Evolutionary conservation across 2,888 invertebrate species (phyloP).

Genomic region (Netelia inedita): DNA sequence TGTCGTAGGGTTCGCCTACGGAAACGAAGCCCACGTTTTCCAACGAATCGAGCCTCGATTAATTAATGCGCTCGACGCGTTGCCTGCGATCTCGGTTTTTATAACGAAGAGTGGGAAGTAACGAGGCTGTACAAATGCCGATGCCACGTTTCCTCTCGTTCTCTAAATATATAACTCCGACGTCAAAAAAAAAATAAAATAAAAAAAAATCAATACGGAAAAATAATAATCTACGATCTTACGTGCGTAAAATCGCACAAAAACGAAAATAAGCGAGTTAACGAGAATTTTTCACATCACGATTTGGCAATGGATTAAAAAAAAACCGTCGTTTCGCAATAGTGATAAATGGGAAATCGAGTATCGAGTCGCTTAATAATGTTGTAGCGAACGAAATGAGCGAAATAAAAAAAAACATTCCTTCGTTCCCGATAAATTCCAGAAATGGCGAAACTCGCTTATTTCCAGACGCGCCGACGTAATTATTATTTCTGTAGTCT

Average conservation of each 20-base stretch:
- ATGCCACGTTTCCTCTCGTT: conserved; percentile 3
- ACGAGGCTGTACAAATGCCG: conserved; percentile 48
- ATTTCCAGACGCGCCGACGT: conserved; percentile 23
- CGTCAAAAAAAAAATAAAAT: not conserved
- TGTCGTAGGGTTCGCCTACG: conserved; percentile 35
- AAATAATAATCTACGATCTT: conserved; percentile 7
- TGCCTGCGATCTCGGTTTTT: conserved; percentile 43
- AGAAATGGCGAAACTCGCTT: conserved; percentile 48
- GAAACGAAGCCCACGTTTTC: conserved; percentile 48
- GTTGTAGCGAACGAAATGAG: conserved; percentile 13
- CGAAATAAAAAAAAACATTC: conserved; percentile 3
- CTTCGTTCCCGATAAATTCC: conserved; percentile 39
- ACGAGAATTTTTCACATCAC: conserved; percentile 51
- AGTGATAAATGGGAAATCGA: conserved; percentile 44
- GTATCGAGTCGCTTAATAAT: conserved; percentile 48
- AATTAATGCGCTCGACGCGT: conserved; percentile 47
- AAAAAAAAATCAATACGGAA: conserved; percentile 16
- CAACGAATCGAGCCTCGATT: conserved; percentile 35
- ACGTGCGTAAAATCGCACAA: not conserved
- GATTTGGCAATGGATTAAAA: conserved; percentile 55
- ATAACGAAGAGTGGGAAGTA: conserved; percentile 58
- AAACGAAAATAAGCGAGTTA: conserved; percentile 34
- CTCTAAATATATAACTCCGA: conserved; percentile 23
- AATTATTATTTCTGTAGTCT: not conserved
- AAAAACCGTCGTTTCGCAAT: conserved; percentile 25